phyloP scores from a whole-genome alignment of 2,113 vertebrate species.

The Quiscalus mexicanus region DNA sequence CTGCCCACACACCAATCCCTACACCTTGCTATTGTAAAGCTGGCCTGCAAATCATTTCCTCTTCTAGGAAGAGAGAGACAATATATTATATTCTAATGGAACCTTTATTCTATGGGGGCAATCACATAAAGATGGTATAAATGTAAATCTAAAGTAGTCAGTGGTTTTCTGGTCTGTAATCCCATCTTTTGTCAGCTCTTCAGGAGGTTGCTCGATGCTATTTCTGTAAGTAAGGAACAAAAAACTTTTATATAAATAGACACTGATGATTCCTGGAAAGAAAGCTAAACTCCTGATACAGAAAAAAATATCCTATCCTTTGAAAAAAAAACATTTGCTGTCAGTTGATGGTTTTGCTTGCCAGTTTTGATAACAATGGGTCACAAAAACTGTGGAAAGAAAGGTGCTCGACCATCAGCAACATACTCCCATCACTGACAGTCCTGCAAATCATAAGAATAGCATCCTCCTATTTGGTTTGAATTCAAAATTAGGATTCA shows the following conservation, averaged over 20 bases:
- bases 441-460: neutral
- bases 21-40: neutral
- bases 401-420: constrained; percentile 9
- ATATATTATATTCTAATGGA: neutral
- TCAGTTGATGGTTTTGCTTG: neutral
- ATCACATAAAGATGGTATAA: neutral
- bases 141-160: neutral
- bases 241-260: neutral
- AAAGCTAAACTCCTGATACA: neutral
- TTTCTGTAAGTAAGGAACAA: neutral
- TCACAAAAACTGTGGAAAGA: neutral
- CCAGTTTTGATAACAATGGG: neutral
- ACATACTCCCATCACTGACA: neutral
- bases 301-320: neutral
- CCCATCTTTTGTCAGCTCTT: neutral
- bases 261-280: neutral
- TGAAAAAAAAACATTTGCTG: neutral
- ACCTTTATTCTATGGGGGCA: neutral
- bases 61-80: neutral
- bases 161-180: neutral
- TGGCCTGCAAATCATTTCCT: neutral
- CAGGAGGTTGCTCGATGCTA: neutral
- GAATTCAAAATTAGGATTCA: neutral
- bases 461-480: neutral
- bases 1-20: neutral